Conservation (phyloP, 64 coral and sea anemone genomes). For the Trachythela sp. region DNA sequence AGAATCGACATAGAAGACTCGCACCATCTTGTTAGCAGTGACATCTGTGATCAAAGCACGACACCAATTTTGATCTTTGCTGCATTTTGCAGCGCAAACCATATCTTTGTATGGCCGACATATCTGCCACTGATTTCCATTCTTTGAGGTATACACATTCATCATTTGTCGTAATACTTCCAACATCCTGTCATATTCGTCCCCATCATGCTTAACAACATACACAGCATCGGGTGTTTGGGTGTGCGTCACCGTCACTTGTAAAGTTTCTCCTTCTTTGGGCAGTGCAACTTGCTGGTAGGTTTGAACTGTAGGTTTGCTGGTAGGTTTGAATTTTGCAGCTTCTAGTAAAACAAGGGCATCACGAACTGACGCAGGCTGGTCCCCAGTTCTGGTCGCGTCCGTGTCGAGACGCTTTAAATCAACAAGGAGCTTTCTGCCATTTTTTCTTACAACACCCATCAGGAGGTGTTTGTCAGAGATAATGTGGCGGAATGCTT, state of each 20-base stretch:
- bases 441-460: slow-evolving; percentile 31
- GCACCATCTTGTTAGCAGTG: slow-evolving; percentile 60
- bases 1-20: slow-evolving; percentile 83
- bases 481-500: slow-evolving; percentile 92
- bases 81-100: slow-evolving; percentile 78
- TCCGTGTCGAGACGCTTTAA: slow-evolving; percentile 75
- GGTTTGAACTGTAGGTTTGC: slow-evolving; percentile 42
- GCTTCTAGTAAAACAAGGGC: slow-evolving; percentile 89
- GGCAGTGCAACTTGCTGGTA: slow-evolving; percentile 55
- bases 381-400: slow-evolving; percentile 77
- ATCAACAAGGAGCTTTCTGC: slow-evolving; percentile 70
- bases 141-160: not conserved
- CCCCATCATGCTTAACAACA: not conserved
- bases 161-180: not conserved
- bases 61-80: slow-evolving; percentile 83
- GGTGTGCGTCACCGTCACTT: slow-evolving; percentile 62
- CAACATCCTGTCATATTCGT: not conserved
- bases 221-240: slow-evolving; percentile 61
- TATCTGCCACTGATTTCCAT: slow-evolving; percentile 29
- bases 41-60: slow-evolving; percentile 82
- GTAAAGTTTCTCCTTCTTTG: slow-evolving; percentile 53
- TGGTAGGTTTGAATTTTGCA: slow-evolving; percentile 69
- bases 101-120: slow-evolving; percentile 58
- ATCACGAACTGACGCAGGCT: slow-evolving; percentile 90
- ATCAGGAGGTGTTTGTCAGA: slow-evolving; percentile 75